Evolutionary conservation across 1,140 invertebrate species (phyloP), one percentile per base, ranked within the genome.

Genomic region (Drosophila murphyi): DNA sequence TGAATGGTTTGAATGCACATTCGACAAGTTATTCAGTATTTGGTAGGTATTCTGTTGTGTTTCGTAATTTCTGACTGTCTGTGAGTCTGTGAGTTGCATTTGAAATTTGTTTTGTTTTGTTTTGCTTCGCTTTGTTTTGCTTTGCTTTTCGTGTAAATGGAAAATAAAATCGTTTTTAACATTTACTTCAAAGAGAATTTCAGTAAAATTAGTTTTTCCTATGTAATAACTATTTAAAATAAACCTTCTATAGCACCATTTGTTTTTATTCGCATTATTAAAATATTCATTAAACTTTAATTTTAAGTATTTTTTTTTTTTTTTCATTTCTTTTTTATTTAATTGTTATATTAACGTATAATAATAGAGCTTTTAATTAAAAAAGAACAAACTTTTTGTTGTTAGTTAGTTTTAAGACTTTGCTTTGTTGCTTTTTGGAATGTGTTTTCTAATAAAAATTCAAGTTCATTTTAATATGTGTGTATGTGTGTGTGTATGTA

Each of bases 211-310:
- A 87, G 62, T 70, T 78, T 70, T 78, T 73, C 72, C 79, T 88
- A 88, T 74, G 41, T 88, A 79, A 88, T 69, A 72, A 77, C 77
- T 89, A 89, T 87, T 82, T 87, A 91, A 91, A 90, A 91, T 91
- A 91, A 91, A 90, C 90, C 82, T 90, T 91, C 90, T 91, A 91
- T 91, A 92, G 91, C 91, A 92, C 91, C 88, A 86, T 89, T 92
- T 87, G 78, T 91, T 91, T 91, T 85, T 90, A 79, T 86, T 90
- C 73, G 78, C 75, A 81, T 80, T 88, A 72, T 82, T 76, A 70
- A 72, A 55, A 60, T 60, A 68, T 65, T 55, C 12, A 51, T 59
- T 51, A 71, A 80, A 69, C 60, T 80, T 82, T 80, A 60, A 47
- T 65, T 57, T 60, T 20, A 20, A 20, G 20, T 68, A 56, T 41